Conservation (phyloP, 2,888 invertebrate genomes). For the Stomorhina lunata region DNA sequence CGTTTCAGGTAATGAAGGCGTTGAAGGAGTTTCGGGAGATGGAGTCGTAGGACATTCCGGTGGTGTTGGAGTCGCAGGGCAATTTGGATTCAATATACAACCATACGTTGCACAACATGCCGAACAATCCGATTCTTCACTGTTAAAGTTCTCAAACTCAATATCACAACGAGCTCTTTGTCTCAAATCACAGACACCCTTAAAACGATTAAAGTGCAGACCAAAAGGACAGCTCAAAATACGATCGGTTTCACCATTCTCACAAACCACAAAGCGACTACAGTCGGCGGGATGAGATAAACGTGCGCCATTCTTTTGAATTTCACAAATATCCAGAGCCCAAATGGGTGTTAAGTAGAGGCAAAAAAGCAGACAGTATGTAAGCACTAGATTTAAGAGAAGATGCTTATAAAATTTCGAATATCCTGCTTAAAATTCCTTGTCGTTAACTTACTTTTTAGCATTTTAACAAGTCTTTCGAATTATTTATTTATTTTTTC, state of each 20-base stretch:
- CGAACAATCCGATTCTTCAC: conserved; percentile 17
- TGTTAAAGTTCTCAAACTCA: not conserved
- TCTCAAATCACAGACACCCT: conserved; percentile 52
- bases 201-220: conserved; percentile 58
- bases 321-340: conserved; percentile 67
- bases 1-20: not conserved
- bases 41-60: conserved; percentile 6
- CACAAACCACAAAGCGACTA: conserved; percentile 70
- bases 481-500: no score
- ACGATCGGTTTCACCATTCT: conserved; percentile 61
- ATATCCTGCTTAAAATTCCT: no score
- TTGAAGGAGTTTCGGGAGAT: not conserved
- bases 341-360: no score
- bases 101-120: conserved; percentile 30
- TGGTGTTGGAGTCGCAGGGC: not conserved
- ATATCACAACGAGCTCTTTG: conserved; percentile 50
- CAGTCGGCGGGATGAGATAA: conserved; percentile 70
- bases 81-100: conserved; percentile 1
- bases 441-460: conserved; percentile 12
- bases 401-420: no score
- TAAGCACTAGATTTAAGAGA: no score
- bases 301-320: conserved; percentile 69
- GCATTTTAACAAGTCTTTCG: no score
- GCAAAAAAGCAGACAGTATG: not conserved
- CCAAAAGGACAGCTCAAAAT: conserved; percentile 58